Conservation (phyloP, 2,113 vertebrate genomes). For the Phyllostomus hastatus region DNA sequence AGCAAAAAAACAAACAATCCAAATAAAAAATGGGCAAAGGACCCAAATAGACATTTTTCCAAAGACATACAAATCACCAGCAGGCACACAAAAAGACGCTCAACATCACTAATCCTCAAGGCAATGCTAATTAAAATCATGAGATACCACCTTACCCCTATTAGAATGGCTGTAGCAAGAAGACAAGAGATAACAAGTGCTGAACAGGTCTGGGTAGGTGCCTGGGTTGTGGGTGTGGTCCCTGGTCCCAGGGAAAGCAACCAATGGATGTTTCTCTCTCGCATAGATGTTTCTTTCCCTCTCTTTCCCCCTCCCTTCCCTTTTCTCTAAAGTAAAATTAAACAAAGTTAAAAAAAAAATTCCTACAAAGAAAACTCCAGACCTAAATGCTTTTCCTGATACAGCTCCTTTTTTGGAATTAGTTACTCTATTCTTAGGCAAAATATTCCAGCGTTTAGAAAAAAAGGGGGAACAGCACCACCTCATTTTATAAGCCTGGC, state of each 20-base stretch:
- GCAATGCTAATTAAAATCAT: not conserved
- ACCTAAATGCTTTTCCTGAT: not conserved
- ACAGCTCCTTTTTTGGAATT: not conserved
- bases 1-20: not conserved
- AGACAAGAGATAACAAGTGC: not conserved
- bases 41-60: not conserved
- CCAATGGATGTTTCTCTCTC: too few relatives aligned
- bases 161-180: not conserved
- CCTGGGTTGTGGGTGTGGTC: too few relatives aligned
- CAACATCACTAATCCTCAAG: not conserved
- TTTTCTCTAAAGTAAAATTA: not conserved
- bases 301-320: not conserved
- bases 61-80: not conserved
- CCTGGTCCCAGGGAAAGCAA: too few relatives aligned
- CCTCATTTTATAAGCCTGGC: not conserved
- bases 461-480: not conserved
- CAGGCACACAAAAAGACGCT: not conserved
- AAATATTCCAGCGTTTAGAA: slow-evolving; percentile 6
- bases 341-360: not conserved
- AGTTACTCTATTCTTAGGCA: not conserved
- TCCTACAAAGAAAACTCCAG: not conserved
- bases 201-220: not conserved
- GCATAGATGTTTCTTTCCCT: not conserved
- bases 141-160: not conserved
- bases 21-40: not conserved